phyloP scores from a whole-genome alignment of 2,113 vertebrate species.

The Paedocypris sp. region DNA sequence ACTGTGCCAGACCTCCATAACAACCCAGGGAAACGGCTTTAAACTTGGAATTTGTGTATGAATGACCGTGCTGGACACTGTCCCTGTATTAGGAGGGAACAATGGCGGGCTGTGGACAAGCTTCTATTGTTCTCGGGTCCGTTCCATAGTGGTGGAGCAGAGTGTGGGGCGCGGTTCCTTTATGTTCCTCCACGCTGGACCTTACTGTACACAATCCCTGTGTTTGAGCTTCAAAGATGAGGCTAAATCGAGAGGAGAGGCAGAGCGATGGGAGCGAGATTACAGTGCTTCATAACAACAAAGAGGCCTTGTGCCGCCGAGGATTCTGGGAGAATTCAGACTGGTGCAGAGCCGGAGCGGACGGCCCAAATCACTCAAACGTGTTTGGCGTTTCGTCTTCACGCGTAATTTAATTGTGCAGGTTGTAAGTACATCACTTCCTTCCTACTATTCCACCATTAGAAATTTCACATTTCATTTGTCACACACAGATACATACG shows the following conservation, averaged over 20 bases:
- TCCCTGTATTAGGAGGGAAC: slow-evolving; percentile 18
- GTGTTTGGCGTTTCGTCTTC: no score
- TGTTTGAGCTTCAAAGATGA: slow-evolving; percentile 5
- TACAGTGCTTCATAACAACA: slow-evolving; percentile 26
- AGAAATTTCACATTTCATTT: no score
- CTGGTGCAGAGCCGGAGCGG: neutral
- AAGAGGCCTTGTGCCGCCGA: slow-evolving; percentile 12
- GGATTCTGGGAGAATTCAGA: neutral
- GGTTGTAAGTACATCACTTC: no score
- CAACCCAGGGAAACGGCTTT: neutral
- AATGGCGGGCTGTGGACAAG: slow-evolving; percentile 31
- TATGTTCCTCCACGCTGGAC: neutral
- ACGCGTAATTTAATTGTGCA: no score
- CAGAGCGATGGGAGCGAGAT: slow-evolving; percentile 2
- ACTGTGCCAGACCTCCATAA: neutral
- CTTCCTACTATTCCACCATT: no score
- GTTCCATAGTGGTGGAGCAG: neutral
- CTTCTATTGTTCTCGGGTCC: slow-evolving; percentile 15
- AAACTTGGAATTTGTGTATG: slow-evolving; percentile 3
- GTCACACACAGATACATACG: no score
- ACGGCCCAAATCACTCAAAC: no score
- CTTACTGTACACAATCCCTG: slow-evolving; percentile 15
- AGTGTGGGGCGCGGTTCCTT: slow-evolving; percentile 10
- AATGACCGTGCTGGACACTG: slow-evolving; percentile 13
- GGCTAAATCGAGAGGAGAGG: neutral